phyloP scores from a whole-genome alignment of 1,140 invertebrate species.

The Hyles euphorbiae region DNA sequence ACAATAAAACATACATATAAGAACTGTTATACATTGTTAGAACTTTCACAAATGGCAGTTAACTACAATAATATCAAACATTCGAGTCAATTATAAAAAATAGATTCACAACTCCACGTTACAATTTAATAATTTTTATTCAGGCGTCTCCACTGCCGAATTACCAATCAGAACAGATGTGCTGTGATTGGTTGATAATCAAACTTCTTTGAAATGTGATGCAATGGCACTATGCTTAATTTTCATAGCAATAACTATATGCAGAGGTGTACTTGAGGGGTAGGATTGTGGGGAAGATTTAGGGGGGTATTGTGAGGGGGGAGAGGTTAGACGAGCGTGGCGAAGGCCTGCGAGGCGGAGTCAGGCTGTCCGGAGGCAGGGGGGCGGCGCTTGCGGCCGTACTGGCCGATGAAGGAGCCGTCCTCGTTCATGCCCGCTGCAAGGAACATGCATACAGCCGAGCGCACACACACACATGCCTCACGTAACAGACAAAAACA shows the following conservation, averaged over 20 bases:
- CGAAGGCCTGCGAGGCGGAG: slow-evolving; percentile 86
- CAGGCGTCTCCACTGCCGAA: too few species aligned
- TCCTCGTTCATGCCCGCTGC: slow-evolving; percentile 97
- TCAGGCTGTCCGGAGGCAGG: slow-evolving; percentile 71
- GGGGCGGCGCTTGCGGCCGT: slow-evolving; percentile 85
- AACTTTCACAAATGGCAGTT: too few species aligned
- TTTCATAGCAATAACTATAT: neutral
- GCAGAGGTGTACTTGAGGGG: slow-evolving; percentile 1
- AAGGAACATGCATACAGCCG: slow-evolving; percentile 35
- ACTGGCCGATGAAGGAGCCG: slow-evolving; percentile 98
- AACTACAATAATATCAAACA: neutral
- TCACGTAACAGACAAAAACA: slow-evolving; percentile 9
- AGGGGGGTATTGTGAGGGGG: slow-evolving; percentile 2
- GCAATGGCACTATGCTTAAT: too few species aligned
- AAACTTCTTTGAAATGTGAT: neutral
- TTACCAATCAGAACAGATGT: too few species aligned
- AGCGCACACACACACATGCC: slow-evolving; percentile 26
- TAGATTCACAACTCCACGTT: neutral
- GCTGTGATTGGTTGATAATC: neutral
- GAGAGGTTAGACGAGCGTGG: slow-evolving; percentile 82
- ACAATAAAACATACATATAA: too few species aligned
- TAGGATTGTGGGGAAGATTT: neutral
- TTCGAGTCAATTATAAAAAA: neutral
- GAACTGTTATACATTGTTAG: too few species aligned
- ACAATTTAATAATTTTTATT: too few species aligned